Evolutionary conservation across 1,140 invertebrate genomes (phyloP), one percentile per base, ranked within the genome.

Genomic region (Chymomyza costata): DNA sequence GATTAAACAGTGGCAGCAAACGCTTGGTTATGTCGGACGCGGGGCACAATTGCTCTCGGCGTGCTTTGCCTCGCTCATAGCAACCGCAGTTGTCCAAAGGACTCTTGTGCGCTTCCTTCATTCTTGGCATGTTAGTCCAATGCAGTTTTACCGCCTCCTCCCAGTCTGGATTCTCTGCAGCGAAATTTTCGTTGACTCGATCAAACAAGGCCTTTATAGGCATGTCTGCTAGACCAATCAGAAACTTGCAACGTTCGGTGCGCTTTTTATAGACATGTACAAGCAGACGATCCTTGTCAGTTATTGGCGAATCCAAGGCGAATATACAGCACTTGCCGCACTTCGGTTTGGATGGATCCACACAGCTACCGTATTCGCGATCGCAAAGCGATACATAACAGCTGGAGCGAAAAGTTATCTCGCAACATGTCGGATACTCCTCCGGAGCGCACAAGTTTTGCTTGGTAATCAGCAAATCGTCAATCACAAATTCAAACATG

Each of bases 401-500:
- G 35, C 53, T 70, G 3, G 83, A 83, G 1, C 83, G 67, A 39
- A 85, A 83, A 0, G 70, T 54, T 21, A 85, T 49, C 45, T 84
- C 82, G 40, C 71, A 66, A 43, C 82, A 84, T 7, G 59, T 62
- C 2, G 82, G 82, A 57, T 82, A 85, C 35, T 85, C 83, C 39
- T 85, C 83, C 3, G 83, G 83, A 10, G 83, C 83, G 38, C 83
- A 85, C 6, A 68, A 17, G 46, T 85, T 85, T 19, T 84, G 80
- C 0, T 60, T 48, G 0, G 76, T 83, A 28, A 85, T 80, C 13
- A 85, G 15, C 34, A 85, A 34, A 55, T 85, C 83, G 34, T 84
- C 83, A 38, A 85, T 58, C 30, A 85, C 83, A 40, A 85, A 83
- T 43, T 85, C 83, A 3, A 85, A 66, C 83, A 84, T 83, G 52